A percentile compares a stretch with the other conserved stretches of the same genome.
These are phyloP conservation scores for Gymnocheta viridis DNA, from an alignment of 2,888 invertebrate genomes.

Conservation along the genomic window DNA sequence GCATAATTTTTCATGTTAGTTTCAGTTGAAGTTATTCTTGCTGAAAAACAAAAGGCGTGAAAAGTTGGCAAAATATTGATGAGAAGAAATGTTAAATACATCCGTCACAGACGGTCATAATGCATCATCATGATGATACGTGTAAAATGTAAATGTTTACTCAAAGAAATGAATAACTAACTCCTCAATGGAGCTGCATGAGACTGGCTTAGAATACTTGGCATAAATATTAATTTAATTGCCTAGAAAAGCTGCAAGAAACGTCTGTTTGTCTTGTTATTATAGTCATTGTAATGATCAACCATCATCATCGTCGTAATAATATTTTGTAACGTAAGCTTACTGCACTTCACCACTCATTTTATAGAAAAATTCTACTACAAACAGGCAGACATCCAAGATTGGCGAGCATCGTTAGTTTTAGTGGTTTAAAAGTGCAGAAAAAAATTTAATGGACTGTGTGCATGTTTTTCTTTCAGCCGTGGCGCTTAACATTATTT, in stretches of 20 bases:
- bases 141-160: slow-evolving; percentile 57
- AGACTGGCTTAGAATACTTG: neutral
- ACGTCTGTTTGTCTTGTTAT: slow-evolving; percentile 31
- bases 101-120: slow-evolving; percentile 53
- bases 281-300: slow-evolving; percentile 27
- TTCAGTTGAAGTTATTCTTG: slow-evolving; percentile 21
- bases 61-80: slow-evolving; percentile 31
- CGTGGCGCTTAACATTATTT: slow-evolving; percentile 82
- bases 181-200: neutral
- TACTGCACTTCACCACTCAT: slow-evolving; percentile 29
- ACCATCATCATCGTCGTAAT: slow-evolving; percentile 37
- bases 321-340: slow-evolving; percentile 45
- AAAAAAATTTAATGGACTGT: slow-evolving; percentile 80
- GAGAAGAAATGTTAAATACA: slow-evolving; percentile 49
- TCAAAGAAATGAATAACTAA: slow-evolving; percentile 39
- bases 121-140: slow-evolving; percentile 31
- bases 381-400: neutral
- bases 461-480: slow-evolving; percentile 82
- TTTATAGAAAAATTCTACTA: slow-evolving; percentile 9
- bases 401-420: slow-evolving; percentile 50
- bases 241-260: slow-evolving; percentile 26
- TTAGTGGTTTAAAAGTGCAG: slow-evolving; percentile 48
- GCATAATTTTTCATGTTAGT: slow-evolving; percentile 30
- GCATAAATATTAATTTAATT: slow-evolving; percentile 23
- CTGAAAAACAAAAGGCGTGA: slow-evolving; percentile 39